Base-by-base conservation (phyloP, 2,888 invertebrate genomes). In the Apodemia duryi region DNA sequence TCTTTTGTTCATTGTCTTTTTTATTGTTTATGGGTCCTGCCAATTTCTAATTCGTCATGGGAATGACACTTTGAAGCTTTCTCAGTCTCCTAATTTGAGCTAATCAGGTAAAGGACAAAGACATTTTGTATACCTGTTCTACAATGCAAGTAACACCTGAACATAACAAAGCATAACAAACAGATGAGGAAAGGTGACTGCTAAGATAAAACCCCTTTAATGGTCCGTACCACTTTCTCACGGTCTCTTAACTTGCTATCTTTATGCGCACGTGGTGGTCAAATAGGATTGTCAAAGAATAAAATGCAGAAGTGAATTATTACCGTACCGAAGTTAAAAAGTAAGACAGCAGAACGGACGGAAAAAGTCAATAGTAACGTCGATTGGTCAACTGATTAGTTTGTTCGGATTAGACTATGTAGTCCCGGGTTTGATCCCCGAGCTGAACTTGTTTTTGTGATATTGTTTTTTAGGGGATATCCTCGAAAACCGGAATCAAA, bases 191-290 rank as follows among this genome's bases (percentile, higher is more conserved):
- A 60, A 60, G 57, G 35, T 60, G 49, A 51, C 57, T 32, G n/a
- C 35, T 60, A 13, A 35, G 57, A 35, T 60, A 60, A 51, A 60
- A 13, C 35, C 57, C 57, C 57, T 32, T 13, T 60, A 60, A 35
- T 60, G 57, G 32, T 29, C 13, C 57, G 57, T 35, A 60, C 57
- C 57, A 60, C 32, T 60, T 60, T 60, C 57, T 32, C 57, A 60
- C 57, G 57, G 57, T 60, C 35, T 60, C 35, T 60, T 60, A 32
- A 60, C 57, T 60, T 32, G 57, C 32, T 60, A 60, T 60, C 57
- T 60, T 35, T 60, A 32, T 11, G 57, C 32, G 57, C 57, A 60
- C 57, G 57, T 60, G 57, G 57, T 60, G 57, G 57, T 60, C 57
- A 60, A 60, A 60, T 60, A 60, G 57, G 32, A 60, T 5, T 13